A percentile compares a stretch with the other conserved stretches of the same genome.
phyloP scores from a whole-genome alignment of 2,113 vertebrate genomes.

The Syrmaticus mikado region DNA sequence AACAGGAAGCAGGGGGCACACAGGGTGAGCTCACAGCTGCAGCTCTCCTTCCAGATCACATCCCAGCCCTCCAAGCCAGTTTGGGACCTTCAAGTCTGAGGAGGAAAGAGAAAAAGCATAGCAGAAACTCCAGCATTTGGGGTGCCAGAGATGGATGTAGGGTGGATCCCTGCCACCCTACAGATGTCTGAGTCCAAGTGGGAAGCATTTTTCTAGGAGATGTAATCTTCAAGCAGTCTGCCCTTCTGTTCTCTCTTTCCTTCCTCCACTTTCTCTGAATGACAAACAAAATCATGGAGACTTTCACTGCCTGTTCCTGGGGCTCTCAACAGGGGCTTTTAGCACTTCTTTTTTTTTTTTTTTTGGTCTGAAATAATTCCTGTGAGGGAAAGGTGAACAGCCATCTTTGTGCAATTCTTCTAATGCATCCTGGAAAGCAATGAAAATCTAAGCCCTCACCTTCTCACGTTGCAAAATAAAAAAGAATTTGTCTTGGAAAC shows the following conservation, averaged over 20 bases:
- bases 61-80: fast-evolving
- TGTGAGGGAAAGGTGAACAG: background rate
- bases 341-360: background rate
- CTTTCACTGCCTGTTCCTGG: background rate
- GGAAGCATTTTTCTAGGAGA: background rate
- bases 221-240: background rate
- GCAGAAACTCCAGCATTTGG: fast-evolving
- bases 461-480: background rate
- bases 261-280: background rate
- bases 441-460: background rate
- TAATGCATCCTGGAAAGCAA: background rate
- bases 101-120: background rate
- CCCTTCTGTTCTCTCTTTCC: background rate
- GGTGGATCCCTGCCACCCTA: background rate
- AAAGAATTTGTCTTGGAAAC: constrained; percentile 21
- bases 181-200: background rate
- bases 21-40: background rate
- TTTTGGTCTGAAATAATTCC: background rate
- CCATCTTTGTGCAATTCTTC: background rate
- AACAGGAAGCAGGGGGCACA: constrained; percentile 5
- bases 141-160: background rate
- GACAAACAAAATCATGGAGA: background rate
- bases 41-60: background rate
- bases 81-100: background rate
- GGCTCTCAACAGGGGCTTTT: background rate